These are phyloP conservation scores for Diogma glabrata DNA, from an alignment of 2,888 invertebrate species.

Conservation along the genomic window DNA sequence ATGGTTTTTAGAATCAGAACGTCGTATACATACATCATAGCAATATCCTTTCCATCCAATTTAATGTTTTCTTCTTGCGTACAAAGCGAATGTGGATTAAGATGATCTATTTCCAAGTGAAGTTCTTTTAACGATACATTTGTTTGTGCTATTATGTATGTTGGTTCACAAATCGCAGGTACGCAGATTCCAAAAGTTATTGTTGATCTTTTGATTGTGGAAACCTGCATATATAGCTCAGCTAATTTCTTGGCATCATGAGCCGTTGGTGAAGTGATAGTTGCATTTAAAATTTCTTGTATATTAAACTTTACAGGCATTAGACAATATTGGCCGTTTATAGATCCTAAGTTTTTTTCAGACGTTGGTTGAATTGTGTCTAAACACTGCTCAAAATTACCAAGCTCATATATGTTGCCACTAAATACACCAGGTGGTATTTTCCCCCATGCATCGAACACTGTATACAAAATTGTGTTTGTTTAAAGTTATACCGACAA, in stretches of 20 bases:
- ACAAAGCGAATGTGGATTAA: not conserved
- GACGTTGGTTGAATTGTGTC: not conserved
- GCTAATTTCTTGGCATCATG: not conserved
- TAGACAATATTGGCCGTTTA: not conserved
- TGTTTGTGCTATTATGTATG: not conserved
- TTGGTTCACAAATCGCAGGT: not conserved
- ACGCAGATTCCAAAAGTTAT: slow-evolving; percentile 1
- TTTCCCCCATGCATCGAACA: not conserved
- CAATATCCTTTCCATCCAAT: not conserved
- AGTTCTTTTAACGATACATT: not conserved
- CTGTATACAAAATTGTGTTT: too few species aligned
- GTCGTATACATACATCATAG: not conserved
- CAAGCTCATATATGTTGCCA: not conserved
- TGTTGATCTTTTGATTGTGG: too few species aligned
- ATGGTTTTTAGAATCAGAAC: too few species aligned
- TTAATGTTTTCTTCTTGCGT: not conserved
- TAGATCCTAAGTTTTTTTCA: not conserved
- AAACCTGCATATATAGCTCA: not conserved
- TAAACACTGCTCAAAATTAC: slow-evolving; percentile 3
- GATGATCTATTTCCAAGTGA: not conserved
- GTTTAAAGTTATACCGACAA: too few species aligned
- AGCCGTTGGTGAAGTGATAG: not conserved
- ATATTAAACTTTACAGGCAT: not conserved
- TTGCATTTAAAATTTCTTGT: not conserved
- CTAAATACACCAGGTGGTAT: not conserved